Percentiles rank a stretch among this genome's conserved stretches.
Evolutionary conservation across 2,113 vertebrate species (phyloP).

Genomic region (Ciconia boyciana): DNA sequence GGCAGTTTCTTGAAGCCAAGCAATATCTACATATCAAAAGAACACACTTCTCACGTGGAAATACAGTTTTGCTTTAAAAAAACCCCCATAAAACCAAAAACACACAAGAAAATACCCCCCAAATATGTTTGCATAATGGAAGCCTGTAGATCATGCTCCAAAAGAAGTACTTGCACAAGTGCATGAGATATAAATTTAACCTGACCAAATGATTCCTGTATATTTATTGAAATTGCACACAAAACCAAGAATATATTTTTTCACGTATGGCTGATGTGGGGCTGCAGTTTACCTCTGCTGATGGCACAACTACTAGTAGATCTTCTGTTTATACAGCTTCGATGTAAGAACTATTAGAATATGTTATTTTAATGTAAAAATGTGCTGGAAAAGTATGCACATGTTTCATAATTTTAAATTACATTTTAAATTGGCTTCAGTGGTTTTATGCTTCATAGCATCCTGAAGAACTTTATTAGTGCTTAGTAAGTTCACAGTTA

Average conservation of each 20-base stretch:
- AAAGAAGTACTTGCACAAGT: not conserved
- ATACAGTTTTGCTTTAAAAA: not conserved
- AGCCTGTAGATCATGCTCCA: not conserved
- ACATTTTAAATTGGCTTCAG: not conserved
- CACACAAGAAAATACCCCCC: not conserved
- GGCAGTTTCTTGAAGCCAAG: not conserved
- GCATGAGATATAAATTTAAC: not conserved
- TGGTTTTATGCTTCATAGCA: not conserved
- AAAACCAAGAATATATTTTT: not conserved
- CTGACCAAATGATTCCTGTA: not conserved
- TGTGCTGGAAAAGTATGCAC: not conserved
- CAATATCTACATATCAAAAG: not conserved
- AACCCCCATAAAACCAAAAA: not conserved
- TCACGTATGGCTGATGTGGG: not conserved
- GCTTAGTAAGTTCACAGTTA: conserved; percentile 1
- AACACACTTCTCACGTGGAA: not conserved
- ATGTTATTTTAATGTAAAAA: not conserved
- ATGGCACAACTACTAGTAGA: not conserved
- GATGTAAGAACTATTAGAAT: not conserved
- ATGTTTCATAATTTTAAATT: conserved; percentile 11
- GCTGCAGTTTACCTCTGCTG: not conserved
- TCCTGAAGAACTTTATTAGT: conserved; percentile 9
- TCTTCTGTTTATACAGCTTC: not conserved
- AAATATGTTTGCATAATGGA: not conserved
- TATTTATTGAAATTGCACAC: not conserved